Evolutionary conservation across 2,797 vertebrate species (phyloP).

Genomic region (Enoplosus armatus): DNA sequence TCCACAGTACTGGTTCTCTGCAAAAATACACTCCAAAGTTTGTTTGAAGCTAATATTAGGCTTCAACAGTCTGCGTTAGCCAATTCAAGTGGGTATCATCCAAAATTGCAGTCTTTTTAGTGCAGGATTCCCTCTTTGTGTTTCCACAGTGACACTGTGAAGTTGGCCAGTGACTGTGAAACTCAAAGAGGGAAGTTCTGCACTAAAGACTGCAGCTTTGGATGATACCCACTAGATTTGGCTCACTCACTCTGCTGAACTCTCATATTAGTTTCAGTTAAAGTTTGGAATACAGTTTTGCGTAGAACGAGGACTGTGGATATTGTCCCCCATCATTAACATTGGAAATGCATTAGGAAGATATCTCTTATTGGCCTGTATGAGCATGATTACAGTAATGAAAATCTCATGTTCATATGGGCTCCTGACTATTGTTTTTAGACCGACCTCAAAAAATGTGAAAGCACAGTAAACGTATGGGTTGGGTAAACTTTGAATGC

Average conservation of each 20-base stretch:
- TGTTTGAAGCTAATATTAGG: constrained; percentile 32
- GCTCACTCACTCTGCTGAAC: not conserved
- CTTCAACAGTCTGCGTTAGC: constrained; percentile 19
- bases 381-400: not conserved
- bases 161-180: no score
- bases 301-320: not conserved
- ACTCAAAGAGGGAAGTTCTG: not conserved
- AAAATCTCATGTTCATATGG: not conserved
- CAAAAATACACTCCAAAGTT: constrained; percentile 7
- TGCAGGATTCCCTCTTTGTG: not conserved
- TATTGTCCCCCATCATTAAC: not conserved
- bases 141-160: constrained; percentile 21
- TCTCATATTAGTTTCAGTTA: not conserved
- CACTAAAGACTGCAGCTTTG: not conserved
- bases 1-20: constrained; percentile 5
- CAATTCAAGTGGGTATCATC: constrained; percentile 31
- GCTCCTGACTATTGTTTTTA: not conserved
- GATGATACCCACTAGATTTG: constrained; percentile 3
- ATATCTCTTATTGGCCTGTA: not conserved
- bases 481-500: not conserved
- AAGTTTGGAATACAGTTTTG: not conserved
- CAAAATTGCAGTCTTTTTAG: constrained; percentile 19
- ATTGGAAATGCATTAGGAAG: not conserved
- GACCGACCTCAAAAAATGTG: not conserved
- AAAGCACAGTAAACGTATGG: not conserved